Conservation (phyloP, 2,113 vertebrate genomes). For the Dipodomys spectabilis region DNA sequence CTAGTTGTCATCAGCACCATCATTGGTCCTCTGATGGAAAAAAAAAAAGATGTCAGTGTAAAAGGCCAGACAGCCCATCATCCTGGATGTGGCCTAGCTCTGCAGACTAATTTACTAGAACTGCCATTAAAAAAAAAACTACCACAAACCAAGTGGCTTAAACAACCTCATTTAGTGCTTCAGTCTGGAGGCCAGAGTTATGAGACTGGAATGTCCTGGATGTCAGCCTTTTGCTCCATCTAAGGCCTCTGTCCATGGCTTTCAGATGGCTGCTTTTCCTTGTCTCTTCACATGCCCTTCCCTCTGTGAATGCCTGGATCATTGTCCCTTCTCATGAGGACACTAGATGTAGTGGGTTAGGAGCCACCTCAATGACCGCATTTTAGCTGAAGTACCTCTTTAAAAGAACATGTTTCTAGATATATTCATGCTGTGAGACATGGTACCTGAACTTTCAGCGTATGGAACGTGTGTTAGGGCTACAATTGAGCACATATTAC, state of each 20-base stretch:
- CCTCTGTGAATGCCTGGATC: background rate
- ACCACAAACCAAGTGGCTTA: background rate
- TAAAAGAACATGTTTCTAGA: background rate
- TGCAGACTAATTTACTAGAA: background rate
- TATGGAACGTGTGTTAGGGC: background rate
- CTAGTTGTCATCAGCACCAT: background rate
- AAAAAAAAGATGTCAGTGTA: background rate
- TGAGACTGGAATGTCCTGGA: background rate
- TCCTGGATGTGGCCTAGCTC: background rate
- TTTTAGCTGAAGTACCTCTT: background rate
- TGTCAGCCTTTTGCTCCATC: background rate
- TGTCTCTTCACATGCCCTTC: background rate
- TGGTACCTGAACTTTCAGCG: background rate
- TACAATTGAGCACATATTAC: background rate
- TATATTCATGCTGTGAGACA: background rate
- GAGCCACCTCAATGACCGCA: background rate
- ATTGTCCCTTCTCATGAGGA: background rate
- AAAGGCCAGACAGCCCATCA: background rate
- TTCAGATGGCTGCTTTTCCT: background rate
- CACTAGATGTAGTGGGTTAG: background rate
- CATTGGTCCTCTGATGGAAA: background rate
- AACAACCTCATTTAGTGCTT: background rate
- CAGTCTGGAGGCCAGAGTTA: background rate
- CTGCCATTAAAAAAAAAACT: background rate
- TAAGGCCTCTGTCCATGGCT: background rate